Base-by-base conservation (phyloP, 2,888 invertebrate genomes). In the Drosophila koepferae region DNA sequence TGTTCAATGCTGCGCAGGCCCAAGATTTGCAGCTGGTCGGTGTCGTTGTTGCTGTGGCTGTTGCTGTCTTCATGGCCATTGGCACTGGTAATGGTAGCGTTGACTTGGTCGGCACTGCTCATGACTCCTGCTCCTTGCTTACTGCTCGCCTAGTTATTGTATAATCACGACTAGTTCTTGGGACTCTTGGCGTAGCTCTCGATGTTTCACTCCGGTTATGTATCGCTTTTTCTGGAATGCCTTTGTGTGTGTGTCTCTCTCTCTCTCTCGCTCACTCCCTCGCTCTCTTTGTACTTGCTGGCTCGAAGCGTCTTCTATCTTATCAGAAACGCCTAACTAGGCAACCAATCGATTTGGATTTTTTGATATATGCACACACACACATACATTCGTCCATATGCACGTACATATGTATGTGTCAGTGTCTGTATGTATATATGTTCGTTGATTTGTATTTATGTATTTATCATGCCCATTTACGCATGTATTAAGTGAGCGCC, bases 1-100 rank as follows among this genome's bases (percentile, higher is more conserved):
- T 89, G 89, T 67, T 91, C 91, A 59, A 91, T 86, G 70, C 75
- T 87, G 58, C 82, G 90, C 18, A 91, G 91, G 1, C 83, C 77
- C 55, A 91, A 72, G 58, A 91, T 90, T 63, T 87, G 80, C n/a
- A 90, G 71, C 70, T 84, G 78, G 12, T 76, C 79, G 20, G 1
- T 12, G 9, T 48, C 34, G 44, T 41, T 28, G 28, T 8, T 8
- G 55, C 8, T 18, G 5, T 14, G 2, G 31, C 6, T 34, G 56
- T 16, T 6, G 5, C 31, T 10, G 46, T n/a, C 8, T 2, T 14
- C 44, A 36, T 44, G 43, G 6, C 43, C 58, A 44, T 44, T 58
- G 43, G 20, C 38, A 14, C 34, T 58, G 58, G 12, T 34, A 44
- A 10, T 62, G 40, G 49, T 53, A 9, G 53, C 59, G 68, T 49